Base-by-base conservation (phyloP, 2,797 vertebrate genomes). In the Danionella dracula region DNA sequence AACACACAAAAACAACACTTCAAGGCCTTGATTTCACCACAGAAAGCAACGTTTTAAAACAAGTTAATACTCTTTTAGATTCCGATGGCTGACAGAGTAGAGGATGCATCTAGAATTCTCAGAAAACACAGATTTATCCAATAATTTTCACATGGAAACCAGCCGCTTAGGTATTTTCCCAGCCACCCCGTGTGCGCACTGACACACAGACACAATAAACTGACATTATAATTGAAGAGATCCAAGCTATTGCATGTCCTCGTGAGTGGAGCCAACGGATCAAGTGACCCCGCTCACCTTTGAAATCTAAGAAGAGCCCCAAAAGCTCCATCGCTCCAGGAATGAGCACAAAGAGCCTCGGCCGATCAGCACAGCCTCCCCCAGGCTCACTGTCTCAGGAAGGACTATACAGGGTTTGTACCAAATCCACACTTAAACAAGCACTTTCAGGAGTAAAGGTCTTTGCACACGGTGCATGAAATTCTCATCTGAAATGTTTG, bases 301-400 rank as follows among this genome's bases (percentile, higher is more conserved):
- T 86, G 80, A 85, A 86, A 85, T 77, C 40, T 55, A 77, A 78
- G 81, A 76, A 68, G 81, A 13, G 84, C 85, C 80, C 85, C 85
- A 83, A 75, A 72, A 59, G 66, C 77, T 38, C 29, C 66, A 63
- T 59, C 71, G 58, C 70, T n/a, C 78, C 72, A 72, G 67, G 49
- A 56, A 44, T 55, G 49, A 46, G 27, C 56, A 75, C 67, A 71
- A 75, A 72, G 67, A 48, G 31, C 56, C 65, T 71, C 63, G 69
- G 68, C 65, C 29, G 66, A 77, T 57, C 37, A 56, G 23, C 3
- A 27, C 23, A 27, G 3, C 23, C 23, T 27, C 23, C 23, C 23
- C 23, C 23, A 27, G 23, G 23, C 19, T 45, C 50, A 72, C 74
- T 64, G 66, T 62, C 76, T 44, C 66, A 69, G 53, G 66, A 48